A percentile compares a stretch with the other conserved stretches of the same genome.
phyloP scores from a whole-genome alignment of 1,140 invertebrate species.

The Druon quercuslanigerum region DNA sequence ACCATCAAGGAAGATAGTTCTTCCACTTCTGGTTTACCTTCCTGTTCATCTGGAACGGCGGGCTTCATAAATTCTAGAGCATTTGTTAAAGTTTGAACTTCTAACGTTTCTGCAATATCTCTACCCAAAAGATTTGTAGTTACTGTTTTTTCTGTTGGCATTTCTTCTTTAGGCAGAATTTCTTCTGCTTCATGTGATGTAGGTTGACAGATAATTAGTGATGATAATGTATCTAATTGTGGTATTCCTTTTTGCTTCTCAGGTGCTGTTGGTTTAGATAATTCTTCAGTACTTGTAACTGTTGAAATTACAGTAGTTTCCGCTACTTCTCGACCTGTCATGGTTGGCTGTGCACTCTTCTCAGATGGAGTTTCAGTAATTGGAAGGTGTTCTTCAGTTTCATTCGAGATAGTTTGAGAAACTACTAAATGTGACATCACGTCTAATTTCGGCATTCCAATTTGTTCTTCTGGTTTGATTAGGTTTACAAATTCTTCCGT shows the following conservation, averaged over 20 bases:
- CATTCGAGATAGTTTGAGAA: constrained; percentile 52
- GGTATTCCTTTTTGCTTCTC: constrained; percentile 47
- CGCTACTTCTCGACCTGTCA: constrained; percentile 62
- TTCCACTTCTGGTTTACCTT: constrained; percentile 49
- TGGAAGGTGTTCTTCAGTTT: constrained; percentile 36
- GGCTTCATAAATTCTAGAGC: constrained; percentile 44
- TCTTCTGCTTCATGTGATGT: constrained; percentile 49
- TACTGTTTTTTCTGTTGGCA: constrained; percentile 35
- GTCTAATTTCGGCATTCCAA: constrained; percentile 57
- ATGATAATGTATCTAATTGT: constrained; percentile 51
- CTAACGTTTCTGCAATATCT: constrained; percentile 52
- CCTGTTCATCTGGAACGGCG: constrained; percentile 46
- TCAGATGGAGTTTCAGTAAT: constrained; percentile 54
- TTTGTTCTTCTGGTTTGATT: constrained; percentile 51
- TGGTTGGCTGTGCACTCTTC: constrained; percentile 45
- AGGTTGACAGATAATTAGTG: constrained; percentile 49
- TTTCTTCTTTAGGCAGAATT: constrained; percentile 41
- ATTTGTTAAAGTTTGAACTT: constrained; percentile 50
- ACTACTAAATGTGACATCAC: constrained; percentile 57
- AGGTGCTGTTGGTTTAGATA: constrained; percentile 40
- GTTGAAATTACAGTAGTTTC: constrained; percentile 59
- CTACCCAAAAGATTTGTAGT: constrained; percentile 32
- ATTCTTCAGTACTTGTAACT: constrained; percentile 44
- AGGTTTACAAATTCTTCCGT: constrained; percentile 35
- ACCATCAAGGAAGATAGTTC: constrained; percentile 50